These are phyloP conservation scores for Tetragonula clypearis DNA, from an alignment of 1,140 invertebrate genomes.

Conservation along the genomic window DNA sequence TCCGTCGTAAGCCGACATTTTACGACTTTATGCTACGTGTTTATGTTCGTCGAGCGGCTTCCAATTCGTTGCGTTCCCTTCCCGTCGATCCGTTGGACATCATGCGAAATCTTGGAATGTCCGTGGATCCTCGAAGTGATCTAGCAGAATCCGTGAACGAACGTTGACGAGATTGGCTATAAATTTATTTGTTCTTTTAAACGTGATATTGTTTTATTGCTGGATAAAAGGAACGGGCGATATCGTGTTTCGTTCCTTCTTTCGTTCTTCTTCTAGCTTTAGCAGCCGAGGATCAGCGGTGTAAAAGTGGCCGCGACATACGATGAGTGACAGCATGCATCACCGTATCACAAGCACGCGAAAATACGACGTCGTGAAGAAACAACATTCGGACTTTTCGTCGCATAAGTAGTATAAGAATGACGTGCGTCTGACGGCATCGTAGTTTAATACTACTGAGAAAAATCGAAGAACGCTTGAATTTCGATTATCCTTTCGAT, in stretches of 20 bases:
- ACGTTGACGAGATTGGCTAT: constrained; percentile 77
- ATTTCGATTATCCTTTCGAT: not conserved
- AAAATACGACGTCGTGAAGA: constrained; percentile 47
- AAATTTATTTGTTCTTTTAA: constrained; percentile 78
- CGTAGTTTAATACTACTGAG: not conserved
- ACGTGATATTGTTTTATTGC: constrained; percentile 77
- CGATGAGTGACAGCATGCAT: not conserved
- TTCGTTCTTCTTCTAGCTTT: constrained; percentile 18
- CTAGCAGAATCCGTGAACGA: constrained; percentile 51
- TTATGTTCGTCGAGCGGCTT: constrained; percentile 64
- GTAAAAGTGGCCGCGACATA: not conserved
- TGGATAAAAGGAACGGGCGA: constrained; percentile 71
- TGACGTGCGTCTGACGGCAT: not conserved
- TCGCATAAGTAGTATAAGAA: not conserved
- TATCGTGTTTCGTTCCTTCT: constrained; percentile 26
- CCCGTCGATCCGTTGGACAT: constrained; percentile 36
- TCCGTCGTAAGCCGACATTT: constrained; percentile 75
- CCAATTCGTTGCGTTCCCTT: constrained; percentile 63
- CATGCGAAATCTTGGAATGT: not conserved
- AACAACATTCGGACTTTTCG: constrained; percentile 20
- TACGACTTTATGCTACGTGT: constrained; percentile 79
- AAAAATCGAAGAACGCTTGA: not conserved
- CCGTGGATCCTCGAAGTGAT: constrained; percentile 39
- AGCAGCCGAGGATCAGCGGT: not conserved
- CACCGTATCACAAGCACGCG: not conserved